These are phyloP conservation scores for Aegithalos caudatus DNA, from an alignment of 2,113 vertebrate species.

Conservation along the genomic window DNA sequence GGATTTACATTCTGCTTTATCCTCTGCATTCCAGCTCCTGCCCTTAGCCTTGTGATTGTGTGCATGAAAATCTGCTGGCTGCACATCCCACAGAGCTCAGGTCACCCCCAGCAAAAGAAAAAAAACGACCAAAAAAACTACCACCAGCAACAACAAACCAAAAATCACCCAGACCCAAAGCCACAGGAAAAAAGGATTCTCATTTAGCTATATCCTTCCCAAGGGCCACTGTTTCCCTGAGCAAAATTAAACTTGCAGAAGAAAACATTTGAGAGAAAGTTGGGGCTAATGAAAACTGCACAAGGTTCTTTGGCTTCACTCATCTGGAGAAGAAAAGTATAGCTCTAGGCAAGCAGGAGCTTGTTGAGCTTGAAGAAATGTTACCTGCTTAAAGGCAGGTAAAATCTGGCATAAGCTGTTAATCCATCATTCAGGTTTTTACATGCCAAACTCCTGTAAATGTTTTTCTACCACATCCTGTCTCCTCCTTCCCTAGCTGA, in stretches of 20 bases:
- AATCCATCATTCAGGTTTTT: slow-evolving; percentile 72
- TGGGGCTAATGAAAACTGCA: background rate
- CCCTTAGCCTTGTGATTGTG: slow-evolving; percentile 30
- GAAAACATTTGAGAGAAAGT: background rate
- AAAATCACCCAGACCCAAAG: background rate
- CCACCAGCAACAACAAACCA: too few species aligned
- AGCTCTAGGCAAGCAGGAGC: slow-evolving; percentile 63
- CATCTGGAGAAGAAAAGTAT: slow-evolving; percentile 14
- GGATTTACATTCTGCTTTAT: slow-evolving; percentile 54
- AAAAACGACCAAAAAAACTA: too few species aligned
- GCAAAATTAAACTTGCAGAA: background rate
- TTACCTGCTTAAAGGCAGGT: slow-evolving; percentile 64
- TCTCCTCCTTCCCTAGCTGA: slow-evolving; percentile 57
- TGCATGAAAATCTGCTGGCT: background rate
- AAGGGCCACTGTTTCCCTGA: background rate
- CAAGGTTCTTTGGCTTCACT: background rate
- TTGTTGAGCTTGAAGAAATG: slow-evolving; percentile 57
- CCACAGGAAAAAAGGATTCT: background rate
- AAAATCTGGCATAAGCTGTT: slow-evolving; percentile 62
- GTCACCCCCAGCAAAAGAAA: background rate
- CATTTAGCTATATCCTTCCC: background rate
- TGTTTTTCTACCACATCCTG: slow-evolving; percentile 69
- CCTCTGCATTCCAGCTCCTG: slow-evolving; percentile 56
- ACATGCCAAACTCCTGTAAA: slow-evolving; percentile 65
- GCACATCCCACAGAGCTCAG: background rate